Evolutionary conservation across 2,888 invertebrate genomes (phyloP).

Genomic region (Cheilosia impressa): DNA sequence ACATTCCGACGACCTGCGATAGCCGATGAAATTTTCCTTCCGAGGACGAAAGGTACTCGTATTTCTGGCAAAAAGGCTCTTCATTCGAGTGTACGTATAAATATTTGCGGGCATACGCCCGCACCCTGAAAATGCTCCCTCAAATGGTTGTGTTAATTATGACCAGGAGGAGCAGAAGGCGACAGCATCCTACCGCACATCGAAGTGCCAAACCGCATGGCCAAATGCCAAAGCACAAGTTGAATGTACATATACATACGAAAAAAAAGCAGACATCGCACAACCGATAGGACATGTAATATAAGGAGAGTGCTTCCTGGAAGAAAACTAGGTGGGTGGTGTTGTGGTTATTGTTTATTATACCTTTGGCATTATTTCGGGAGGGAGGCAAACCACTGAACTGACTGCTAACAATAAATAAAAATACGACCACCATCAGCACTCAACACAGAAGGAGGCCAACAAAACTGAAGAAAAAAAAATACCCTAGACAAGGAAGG

Average conservation of each 20-base stretch:
- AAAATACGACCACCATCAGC: slow-evolving; percentile 46
- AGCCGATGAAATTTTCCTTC: slow-evolving; percentile 4
- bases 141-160: slow-evolving; percentile 37
- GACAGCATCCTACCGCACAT: slow-evolving; percentile 9
- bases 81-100: neutral
- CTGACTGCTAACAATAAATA: slow-evolving; percentile 45
- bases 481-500: slow-evolving; percentile 19
- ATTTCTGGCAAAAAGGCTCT: slow-evolving; percentile 1
- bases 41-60: neutral
- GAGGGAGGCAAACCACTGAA: slow-evolving; percentile 8
- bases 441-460: slow-evolving; percentile 22
- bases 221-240: slow-evolving; percentile 56
- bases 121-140: neutral
- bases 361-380: slow-evolving; percentile 40
- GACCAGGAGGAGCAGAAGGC: neutral
- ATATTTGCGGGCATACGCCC: too few species aligned
- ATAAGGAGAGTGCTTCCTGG: slow-evolving; percentile 1
- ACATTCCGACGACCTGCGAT: neutral
- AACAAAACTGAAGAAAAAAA: neutral
- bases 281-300: slow-evolving; percentile 30
- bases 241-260: slow-evolving; percentile 27
- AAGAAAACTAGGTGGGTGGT: slow-evolving; percentile 41
- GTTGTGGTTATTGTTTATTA: slow-evolving; percentile 70
- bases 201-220: slow-evolving; percentile 59
- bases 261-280: neutral